These are phyloP conservation scores for Mylabris sibirica DNA, from an alignment of 2,888 invertebrate species.

Conservation along the genomic window DNA sequence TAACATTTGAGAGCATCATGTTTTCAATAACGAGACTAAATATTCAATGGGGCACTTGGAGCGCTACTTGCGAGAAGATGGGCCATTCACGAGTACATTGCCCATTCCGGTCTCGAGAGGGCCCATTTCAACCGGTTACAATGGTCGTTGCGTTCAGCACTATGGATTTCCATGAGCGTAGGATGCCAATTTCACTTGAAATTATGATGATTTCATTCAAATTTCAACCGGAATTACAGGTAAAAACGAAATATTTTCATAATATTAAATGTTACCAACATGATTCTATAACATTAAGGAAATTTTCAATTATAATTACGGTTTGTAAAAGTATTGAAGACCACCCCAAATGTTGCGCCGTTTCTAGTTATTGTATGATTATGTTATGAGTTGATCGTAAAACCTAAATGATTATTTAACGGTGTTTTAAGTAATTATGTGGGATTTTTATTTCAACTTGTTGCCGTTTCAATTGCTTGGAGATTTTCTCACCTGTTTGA, in stretches of 20 bases:
- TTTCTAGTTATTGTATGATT: conserved; percentile 50
- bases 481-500: conserved; percentile 5
- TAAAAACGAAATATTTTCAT: conserved; percentile 41
- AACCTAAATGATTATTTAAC: conserved; percentile 56
- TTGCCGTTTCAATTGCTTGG: conserved; percentile 42
- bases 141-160: conserved; percentile 57
- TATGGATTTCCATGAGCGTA: conserved; percentile 56
- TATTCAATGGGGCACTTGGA: conserved; percentile 60
- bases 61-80: conserved; percentile 57
- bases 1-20: conserved; percentile 57
- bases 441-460: conserved; percentile 57
- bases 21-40: conserved; percentile 61
- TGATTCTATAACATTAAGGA: conserved; percentile 24
- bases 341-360: conserved; percentile 26
- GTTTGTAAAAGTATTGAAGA: conserved; percentile 11
- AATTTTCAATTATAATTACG: conserved; percentile 28
- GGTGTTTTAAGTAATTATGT: conserved; percentile 57
- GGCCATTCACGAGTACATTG: conserved; percentile 58
- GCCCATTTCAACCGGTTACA: conserved; percentile 58
- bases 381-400: conserved; percentile 59
- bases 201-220: conserved; percentile 52
- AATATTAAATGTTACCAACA: conserved; percentile 30
- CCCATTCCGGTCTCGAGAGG: conserved; percentile 59
- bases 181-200: conserved; percentile 40
- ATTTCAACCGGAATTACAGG: conserved; percentile 48